Percentiles rank a stretch among this genome's conserved stretches.
Conservation (phyloP, 2,113 vertebrate species). For the Vulpes vulpes region DNA sequence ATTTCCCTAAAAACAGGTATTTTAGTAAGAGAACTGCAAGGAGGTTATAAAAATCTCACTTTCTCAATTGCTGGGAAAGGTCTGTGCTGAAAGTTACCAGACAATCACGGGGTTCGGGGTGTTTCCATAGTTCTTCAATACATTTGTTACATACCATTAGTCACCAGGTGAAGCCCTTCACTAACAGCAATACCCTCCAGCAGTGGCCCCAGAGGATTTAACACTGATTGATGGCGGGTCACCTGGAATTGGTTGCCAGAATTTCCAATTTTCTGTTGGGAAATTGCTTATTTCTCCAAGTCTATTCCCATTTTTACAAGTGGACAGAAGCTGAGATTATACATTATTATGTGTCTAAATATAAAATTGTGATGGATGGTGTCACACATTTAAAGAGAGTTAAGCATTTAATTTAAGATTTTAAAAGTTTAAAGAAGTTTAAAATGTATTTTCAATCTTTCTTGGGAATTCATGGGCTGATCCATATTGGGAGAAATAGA, state of each 20-base stretch:
- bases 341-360: constrained; percentile 93
- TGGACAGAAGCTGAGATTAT: constrained; percentile 92
- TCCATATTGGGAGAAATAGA: constrained; percentile 62
- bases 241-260: constrained; percentile 92
- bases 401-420: constrained; percentile 90
- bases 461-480: constrained; percentile 67
- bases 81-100: constrained; percentile 87
- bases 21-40: constrained; percentile 81
- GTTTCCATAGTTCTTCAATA: constrained; percentile 89
- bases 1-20: constrained; percentile 79
- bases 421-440: constrained; percentile 85
- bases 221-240: constrained; percentile 93
- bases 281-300: constrained; percentile 94
- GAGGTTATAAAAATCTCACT: constrained; percentile 86
- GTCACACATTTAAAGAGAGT: constrained; percentile 89
- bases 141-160: constrained; percentile 92
- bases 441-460: constrained; percentile 81
- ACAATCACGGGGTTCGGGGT: constrained; percentile 89
- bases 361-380: constrained; percentile 93
- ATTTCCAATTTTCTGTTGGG: constrained; percentile 94
- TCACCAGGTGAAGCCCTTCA: constrained; percentile 90
- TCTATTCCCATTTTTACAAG: constrained; percentile 93
- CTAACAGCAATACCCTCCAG: constrained; percentile 91
- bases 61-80: constrained; percentile 86
- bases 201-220: constrained; percentile 90